Conservation (phyloP, 2,113 vertebrate species). For the Ardeotis arabs region DNA sequence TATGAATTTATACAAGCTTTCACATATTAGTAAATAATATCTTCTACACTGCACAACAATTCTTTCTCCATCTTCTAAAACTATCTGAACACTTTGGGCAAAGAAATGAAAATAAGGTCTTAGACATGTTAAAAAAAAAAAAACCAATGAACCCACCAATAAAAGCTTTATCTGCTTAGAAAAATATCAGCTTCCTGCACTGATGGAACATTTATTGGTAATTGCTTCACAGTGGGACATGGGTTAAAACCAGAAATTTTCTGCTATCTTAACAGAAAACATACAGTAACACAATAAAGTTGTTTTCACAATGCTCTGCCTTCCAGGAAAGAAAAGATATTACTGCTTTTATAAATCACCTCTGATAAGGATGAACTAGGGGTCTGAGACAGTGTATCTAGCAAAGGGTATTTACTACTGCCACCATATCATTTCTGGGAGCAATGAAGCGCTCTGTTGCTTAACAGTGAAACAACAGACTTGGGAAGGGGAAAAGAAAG, state of each 20-base stretch:
- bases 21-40: background rate
- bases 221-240: background rate
- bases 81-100: background rate
- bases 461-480: background rate
- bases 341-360: background rate
- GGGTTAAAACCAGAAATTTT: constrained; percentile 19
- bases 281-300: background rate
- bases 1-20: background rate
- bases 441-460: background rate
- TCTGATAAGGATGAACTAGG: background rate
- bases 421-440: background rate
- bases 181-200: background rate
- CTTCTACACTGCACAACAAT: background rate
- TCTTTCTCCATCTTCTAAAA: background rate
- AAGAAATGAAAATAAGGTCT: background rate
- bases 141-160: background rate
- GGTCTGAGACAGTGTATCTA: background rate
- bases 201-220: background rate
- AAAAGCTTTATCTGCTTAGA: constrained; percentile 15
- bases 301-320: background rate
- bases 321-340: background rate
- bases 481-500: background rate
- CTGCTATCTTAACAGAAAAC: constrained; percentile 4
- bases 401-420: background rate
- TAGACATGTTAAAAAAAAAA: background rate